Percentiles rank a stretch among this genome's conserved stretches.
These are phyloP conservation scores for Ursus arctos DNA, from an alignment of 2,113 vertebrate genomes.

Conservation along the genomic window DNA sequence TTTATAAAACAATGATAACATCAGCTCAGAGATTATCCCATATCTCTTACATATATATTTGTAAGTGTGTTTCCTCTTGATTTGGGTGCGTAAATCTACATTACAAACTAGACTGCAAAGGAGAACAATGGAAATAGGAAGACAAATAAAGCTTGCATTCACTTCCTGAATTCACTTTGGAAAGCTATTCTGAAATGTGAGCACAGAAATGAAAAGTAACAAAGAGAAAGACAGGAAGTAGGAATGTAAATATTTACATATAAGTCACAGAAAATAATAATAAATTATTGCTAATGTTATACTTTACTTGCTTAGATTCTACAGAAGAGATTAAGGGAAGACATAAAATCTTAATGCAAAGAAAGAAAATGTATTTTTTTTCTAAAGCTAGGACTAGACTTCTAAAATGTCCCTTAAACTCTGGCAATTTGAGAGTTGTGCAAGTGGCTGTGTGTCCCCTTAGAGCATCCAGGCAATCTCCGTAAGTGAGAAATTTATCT, in stretches of 20 bases:
- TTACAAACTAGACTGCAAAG: not conserved
- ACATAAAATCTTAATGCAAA: conserved; percentile 16
- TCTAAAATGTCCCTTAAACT: not conserved
- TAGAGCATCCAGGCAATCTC: not conserved
- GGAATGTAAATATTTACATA: not conserved
- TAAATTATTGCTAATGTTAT: not conserved
- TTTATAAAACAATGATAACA: conserved; percentile 7
- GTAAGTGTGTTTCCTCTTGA: conserved; percentile 6
- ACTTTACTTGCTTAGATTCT: conserved; percentile 30
- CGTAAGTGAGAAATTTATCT: not conserved
- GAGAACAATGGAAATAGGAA: not conserved
- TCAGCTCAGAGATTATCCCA: not conserved
- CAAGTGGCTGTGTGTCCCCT: not conserved
- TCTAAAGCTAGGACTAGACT: not conserved
- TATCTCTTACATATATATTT: not conserved
- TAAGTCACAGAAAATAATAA: conserved; percentile 15
- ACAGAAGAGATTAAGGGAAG: conserved; percentile 38
- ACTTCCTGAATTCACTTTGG: not conserved
- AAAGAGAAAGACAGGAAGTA: not conserved
- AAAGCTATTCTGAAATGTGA: conserved; percentile 57
- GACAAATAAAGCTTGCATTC: not conserved
- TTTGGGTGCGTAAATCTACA: not conserved
- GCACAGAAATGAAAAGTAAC: not conserved
- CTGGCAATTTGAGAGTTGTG: not conserved
- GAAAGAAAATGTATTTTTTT: not conserved